Base-by-base conservation (phyloP, 1,140 invertebrate species). In the Globodera ellingtonae region DNA sequence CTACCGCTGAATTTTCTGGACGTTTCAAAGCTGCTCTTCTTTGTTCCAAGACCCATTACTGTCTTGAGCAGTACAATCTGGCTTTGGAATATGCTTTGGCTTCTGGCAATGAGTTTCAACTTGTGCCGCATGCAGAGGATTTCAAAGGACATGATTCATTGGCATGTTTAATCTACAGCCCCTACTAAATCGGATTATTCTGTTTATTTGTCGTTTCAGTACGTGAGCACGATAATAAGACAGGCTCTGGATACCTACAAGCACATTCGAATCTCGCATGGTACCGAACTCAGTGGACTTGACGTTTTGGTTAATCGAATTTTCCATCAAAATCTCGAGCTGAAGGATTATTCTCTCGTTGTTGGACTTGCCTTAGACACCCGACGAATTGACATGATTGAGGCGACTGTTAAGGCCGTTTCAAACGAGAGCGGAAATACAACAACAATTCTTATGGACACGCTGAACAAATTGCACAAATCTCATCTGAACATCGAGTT, bases 281-380 rank as follows among this genome's bases (percentile, higher is more conserved):
- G 73, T 74, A 56, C 24, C 69, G 6, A 66, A 91, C 0, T 94
- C 97, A 83, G 96, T 98, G 90, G 92, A 93, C 90, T 99, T 75
- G 95, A 97, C 90, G 93, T 93, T 3, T 96, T 99, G 84, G 96
- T 99, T 0, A 95, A 98, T 90, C 92, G 95, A 71, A 98, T 99
- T 95, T 98, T 99, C 89, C 93, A 96, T 85, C 91, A 95, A 48
- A 87, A 82, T 44, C 35, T 88, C 52, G 79, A 85, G 44, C 82
- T 82, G 35, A 62, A 75, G 18, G 87, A 88, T 15, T 80, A 83
- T 59, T 79, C 84, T 56, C 84, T 80, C 59, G 86, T 89, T n/a
- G 85, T 88, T 66, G 86, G 84, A 1, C 71, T 88, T 13, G 86
- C 82, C 44, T 76, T 88, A 13, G 86, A 88, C 24, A 89, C 86